phyloP scores from a whole-genome alignment of 2,888 invertebrate genomes.

The Dichetophora obliterata region DNA sequence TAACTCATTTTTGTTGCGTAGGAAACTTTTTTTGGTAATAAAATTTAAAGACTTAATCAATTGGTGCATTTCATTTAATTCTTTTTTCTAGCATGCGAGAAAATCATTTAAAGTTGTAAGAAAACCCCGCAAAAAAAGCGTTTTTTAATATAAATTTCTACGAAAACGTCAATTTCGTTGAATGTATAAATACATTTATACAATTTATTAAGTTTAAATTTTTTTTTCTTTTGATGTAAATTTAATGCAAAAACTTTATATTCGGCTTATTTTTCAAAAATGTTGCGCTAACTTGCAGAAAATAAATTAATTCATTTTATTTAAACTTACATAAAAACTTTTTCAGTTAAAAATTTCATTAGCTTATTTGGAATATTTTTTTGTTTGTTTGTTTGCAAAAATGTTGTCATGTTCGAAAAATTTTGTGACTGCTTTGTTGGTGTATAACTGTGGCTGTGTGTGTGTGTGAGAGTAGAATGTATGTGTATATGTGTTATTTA shows the following conservation, averaged over 20 bases:
- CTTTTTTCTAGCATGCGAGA: neutral
- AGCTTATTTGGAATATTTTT: constrained; percentile 1
- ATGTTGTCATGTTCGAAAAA: constrained; percentile 2
- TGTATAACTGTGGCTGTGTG: neutral
- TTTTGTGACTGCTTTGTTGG: neutral
- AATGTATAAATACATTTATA: constrained; percentile 5
- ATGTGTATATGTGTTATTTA: neutral
- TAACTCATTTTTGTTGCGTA: too few species aligned
- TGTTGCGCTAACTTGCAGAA: neutral
- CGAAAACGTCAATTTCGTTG: constrained; percentile 14
- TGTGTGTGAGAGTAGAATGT: neutral
- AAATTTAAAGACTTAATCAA: too few species aligned
- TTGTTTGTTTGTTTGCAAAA: constrained; percentile 2
- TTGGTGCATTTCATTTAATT: too few species aligned
- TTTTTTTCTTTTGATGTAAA: neutral
- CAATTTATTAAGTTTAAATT: neutral
- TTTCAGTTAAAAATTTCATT: neutral
- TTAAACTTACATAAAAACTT: neutral
- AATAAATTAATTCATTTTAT: constrained; percentile 16
- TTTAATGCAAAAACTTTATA: neutral
- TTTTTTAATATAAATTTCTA: neutral
- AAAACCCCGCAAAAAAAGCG: neutral
- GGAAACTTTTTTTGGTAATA: too few species aligned
- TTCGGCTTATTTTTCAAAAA: neutral
- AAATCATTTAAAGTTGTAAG: neutral